Evolutionary conservation across 1,140 invertebrate genomes (phyloP).

Genomic region (Microplitis mediator): DNA sequence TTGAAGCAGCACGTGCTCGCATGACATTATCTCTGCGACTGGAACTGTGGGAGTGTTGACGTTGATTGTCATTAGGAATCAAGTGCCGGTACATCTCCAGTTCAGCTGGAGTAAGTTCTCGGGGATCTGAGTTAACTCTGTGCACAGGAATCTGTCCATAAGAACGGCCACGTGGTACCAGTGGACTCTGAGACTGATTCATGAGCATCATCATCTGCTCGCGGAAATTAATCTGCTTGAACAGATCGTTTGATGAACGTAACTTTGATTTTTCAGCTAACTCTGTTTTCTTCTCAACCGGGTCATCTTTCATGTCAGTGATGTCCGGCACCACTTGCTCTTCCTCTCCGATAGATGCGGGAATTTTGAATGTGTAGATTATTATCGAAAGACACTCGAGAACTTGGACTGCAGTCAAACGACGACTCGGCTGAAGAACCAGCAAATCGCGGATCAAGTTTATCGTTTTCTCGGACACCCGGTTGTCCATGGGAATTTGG

Average conservation of each 20-base stretch:
- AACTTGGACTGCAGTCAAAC: conserved; percentile 68
- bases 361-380: conserved; percentile 59
- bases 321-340: conserved; percentile 58
- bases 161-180: conserved; percentile 37
- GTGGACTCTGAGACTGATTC: conserved; percentile 43
- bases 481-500: conserved; percentile 68
- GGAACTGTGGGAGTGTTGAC: conserved; percentile 35
- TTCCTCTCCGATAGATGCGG: conserved; percentile 43
- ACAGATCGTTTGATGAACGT: conserved; percentile 35
- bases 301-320: conserved; percentile 41
- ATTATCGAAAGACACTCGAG: conserved; percentile 62
- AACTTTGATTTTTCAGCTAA: conserved; percentile 19
- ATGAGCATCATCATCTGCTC: conserved; percentile 48
- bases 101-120: conserved; percentile 53
- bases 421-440: conserved; percentile 64
- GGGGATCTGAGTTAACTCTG: conserved; percentile 54
- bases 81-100: conserved; percentile 53
- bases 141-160: conserved; percentile 57
- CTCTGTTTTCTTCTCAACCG: conserved; percentile 33
- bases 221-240: conserved; percentile 39
- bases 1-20: conserved; percentile 33
- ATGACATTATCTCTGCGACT: conserved; percentile 35
- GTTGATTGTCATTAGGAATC: conserved; percentile 48
- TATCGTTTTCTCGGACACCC: conserved; percentile 65
- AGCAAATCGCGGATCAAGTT: conserved; percentile 66